Evolutionary conservation across 2,797 vertebrate species (phyloP), one percentile per base, ranked within the genome.

Genomic region (Sciaenops ocellatus): DNA sequence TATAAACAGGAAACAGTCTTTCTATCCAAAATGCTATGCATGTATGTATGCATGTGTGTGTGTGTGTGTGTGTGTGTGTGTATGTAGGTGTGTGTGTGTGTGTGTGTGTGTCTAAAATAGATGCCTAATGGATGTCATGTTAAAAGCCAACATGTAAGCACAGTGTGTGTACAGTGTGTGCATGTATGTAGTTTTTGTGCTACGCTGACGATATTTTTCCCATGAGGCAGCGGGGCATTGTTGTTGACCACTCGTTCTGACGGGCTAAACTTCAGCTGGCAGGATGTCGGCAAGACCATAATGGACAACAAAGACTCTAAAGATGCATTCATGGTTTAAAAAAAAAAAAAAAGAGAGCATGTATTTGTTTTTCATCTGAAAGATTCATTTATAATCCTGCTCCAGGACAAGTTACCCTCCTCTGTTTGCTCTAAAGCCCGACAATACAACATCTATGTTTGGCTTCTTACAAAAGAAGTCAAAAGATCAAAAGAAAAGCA

Each of bases 1-100:
- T 47, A 84, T 87, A 92, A 93, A 93, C 92, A 93, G 90, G 90
- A 94, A 92, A 69, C 79, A 75, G 82, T 77, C 76, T 75, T 83
- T 77, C 51, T 78, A 68, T 76, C 79, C 68, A 87, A 85, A 51
- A 78, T 11, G 64, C 71, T 52, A 1, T 56, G 48, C 15, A 24
- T 60, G 65, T 44, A 4, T 46, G 44, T 71, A 24, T 52, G 48
- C 50, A 52, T 48, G 46, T 59, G 38, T 63, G 30, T 42, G 46
- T 70, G 46, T 69, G 55, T 57, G 54, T 52, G 26, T 75, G 50
- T 66, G 28, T 44, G n/a, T n/a, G n/a, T n/a, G n/a, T n/a, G n/a
- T n/a, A n/a, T n/a, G n/a, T n/a, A n/a, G n/a, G 46, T 70, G 46
- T 69, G 55, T 57, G 54, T 52, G 26, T 75, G 50, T 66, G 48